Evolutionary conservation across 1,140 invertebrate species (phyloP).

Genomic region (Leptinotarsa defecta): DNA sequence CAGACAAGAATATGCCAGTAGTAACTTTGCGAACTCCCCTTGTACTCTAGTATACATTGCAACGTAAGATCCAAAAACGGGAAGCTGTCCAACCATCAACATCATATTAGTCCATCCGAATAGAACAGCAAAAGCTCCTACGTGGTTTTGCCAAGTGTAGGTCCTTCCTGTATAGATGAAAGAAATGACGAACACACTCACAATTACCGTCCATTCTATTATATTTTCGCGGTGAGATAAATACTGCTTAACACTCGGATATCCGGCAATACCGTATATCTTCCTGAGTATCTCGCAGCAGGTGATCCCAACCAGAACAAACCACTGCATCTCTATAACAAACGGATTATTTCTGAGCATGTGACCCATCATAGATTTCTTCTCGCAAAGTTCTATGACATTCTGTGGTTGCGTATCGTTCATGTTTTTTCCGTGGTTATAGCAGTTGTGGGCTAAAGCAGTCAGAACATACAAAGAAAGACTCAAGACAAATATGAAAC

Average conservation of each 20-base stretch:
- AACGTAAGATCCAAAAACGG: constrained; percentile 83
- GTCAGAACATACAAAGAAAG: constrained; percentile 77
- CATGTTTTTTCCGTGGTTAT: constrained; percentile 73
- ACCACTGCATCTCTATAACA: constrained; percentile 79
- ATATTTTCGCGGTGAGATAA: constrained; percentile 81
- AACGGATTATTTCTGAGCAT: constrained; percentile 72
- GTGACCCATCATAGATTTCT: constrained; percentile 73
- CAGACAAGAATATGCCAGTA: constrained; percentile 82
- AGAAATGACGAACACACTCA: constrained; percentile 79
- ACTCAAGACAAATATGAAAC: constrained; percentile 77
- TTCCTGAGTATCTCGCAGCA: constrained; percentile 77
- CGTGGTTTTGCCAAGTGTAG: constrained; percentile 80
- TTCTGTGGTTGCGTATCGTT: constrained; percentile 68
- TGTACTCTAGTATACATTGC: constrained; percentile 86
- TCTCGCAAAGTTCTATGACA: constrained; percentile 67
- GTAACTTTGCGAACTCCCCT: constrained; percentile 81
- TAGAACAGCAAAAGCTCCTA: constrained; percentile 81
- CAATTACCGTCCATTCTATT: constrained; percentile 82
- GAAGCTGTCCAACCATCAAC: constrained; percentile 84
- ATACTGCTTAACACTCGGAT: constrained; percentile 76
- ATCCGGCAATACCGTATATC: constrained; percentile 75
- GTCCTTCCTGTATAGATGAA: constrained; percentile 77
- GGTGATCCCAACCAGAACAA: constrained; percentile 73
- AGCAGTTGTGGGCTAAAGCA: constrained; percentile 77
- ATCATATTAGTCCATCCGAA: constrained; percentile 86